Percentiles rank a stretch among this genome's conserved stretches.
These are phyloP conservation scores for Pampusana beccarii DNA, from an alignment of 2,113 vertebrate species.

Conservation along the genomic window DNA sequence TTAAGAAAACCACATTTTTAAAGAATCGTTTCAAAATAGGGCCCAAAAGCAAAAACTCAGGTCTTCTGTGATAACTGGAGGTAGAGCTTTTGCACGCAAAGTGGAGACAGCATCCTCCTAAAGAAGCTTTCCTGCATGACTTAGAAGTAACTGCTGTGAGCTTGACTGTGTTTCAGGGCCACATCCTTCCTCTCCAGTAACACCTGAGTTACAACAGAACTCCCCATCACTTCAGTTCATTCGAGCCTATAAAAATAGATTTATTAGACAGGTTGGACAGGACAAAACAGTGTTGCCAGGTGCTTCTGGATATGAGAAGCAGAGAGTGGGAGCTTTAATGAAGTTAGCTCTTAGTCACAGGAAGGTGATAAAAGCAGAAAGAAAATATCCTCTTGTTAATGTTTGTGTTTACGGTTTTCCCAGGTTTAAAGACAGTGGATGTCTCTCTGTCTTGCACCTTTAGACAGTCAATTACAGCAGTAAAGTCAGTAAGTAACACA, in stretches of 20 bases:
- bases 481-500: not conserved
- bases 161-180: not conserved
- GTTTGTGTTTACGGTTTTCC: not conserved
- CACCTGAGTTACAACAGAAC: not conserved
- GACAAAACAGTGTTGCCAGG: not conserved
- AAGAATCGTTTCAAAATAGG: not conserved
- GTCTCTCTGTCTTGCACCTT: not conserved
- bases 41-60: not conserved
- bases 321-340: not conserved
- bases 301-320: slow-evolving; percentile 17
- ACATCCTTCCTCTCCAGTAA: not conserved
- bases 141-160: not conserved
- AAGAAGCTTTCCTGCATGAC: not conserved
- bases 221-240: not conserved
- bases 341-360: not conserved
- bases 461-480: not conserved
- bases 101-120: not conserved
- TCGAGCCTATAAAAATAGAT: not conserved
- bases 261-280: not conserved
- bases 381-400: not conserved
- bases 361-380: not conserved
- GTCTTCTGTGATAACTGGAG: not conserved
- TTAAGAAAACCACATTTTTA: not conserved
- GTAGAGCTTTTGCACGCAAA: not conserved
- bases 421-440: not conserved